Evolutionary conservation across 2,888 invertebrate genomes (phyloP).

Genomic region (Sinopyrophorus schimmeli): DNA sequence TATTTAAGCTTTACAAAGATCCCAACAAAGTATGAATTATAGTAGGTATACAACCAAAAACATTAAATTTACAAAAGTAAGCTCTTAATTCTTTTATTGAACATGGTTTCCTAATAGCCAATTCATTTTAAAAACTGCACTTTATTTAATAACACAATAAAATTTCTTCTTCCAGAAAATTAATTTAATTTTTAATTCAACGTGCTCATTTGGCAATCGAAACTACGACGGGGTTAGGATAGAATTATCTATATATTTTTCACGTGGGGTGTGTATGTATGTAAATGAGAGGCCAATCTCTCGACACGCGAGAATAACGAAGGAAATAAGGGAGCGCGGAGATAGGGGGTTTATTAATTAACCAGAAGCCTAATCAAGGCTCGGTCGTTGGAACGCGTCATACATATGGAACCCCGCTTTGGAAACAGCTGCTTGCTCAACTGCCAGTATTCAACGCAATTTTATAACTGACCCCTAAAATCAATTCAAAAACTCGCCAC

Average conservation of each 20-base stretch:
- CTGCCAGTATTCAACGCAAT: conserved; percentile 32
- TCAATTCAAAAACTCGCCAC: conserved; percentile 37
- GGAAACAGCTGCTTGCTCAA: conserved; percentile 39
- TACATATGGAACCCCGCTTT: conserved; percentile 41
- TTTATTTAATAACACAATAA: no score
- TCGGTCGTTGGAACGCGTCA: conserved; percentile 38
- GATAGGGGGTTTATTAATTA: conserved; percentile 60
- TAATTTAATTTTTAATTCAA: no score
- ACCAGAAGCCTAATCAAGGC: conserved; percentile 62
- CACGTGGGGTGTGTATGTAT: conserved; percentile 39
- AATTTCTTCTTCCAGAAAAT: no score
- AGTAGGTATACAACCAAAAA: no score
- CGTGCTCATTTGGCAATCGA: conserved; percentile 29
- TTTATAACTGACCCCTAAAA: conserved; percentile 39
- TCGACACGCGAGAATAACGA: conserved; percentile 51
- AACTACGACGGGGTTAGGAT: conserved; percentile 27
- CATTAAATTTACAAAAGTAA: no score
- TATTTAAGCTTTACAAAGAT: not conserved
- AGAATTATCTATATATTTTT: conserved; percentile 35
- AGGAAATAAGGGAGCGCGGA: conserved; percentile 48
- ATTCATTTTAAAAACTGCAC: no score
- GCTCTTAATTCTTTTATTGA: no score
- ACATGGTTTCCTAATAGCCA: no score
- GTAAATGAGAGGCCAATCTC: conserved; percentile 51
- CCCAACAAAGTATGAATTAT: no score